A percentile compares a stretch with the other conserved stretches of the same genome.
phyloP scores from a whole-genome alignment of 2,888 invertebrate genomes.

The Diplolepis rosae region DNA sequence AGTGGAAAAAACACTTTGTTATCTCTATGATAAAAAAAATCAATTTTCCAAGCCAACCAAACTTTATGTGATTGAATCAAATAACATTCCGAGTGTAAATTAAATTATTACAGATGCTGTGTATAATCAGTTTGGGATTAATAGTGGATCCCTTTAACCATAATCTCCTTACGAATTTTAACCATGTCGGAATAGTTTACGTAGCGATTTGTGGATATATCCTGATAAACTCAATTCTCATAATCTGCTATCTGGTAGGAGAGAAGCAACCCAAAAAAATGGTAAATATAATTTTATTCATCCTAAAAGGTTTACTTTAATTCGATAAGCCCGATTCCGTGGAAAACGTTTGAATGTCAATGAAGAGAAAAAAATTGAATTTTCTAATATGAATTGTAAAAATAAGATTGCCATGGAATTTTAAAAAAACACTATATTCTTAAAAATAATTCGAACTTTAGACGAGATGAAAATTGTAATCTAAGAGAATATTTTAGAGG shows the following conservation, averaged over 20 bases:
- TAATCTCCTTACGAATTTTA: conserved; percentile 69
- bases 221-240: conserved; percentile 79
- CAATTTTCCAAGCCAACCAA: no score
- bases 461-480: not conserved
- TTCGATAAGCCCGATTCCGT: not conserved
- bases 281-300: conserved; percentile 53
- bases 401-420: no score
- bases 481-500: not conserved
- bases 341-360: conserved; percentile 10
- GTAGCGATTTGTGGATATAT: conserved; percentile 80
- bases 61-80: no score
- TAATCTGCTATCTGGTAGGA: conserved; percentile 78
- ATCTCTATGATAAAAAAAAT: no score
- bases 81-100: no score
- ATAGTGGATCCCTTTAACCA: conserved; percentile 79
- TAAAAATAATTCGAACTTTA: not conserved
- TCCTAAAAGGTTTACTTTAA: not conserved
- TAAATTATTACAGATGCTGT: conserved; percentile 75
- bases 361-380: not conserved
- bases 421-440: not conserved
- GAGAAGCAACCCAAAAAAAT: conserved; percentile 80
- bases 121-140: conserved; percentile 78
- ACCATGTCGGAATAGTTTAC: conserved; percentile 79
- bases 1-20: no score
- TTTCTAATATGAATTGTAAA: not conserved